These are phyloP conservation scores for Oryzias javanicus DNA, from an alignment of 2,113 vertebrate species.

Conservation along the genomic window DNA sequence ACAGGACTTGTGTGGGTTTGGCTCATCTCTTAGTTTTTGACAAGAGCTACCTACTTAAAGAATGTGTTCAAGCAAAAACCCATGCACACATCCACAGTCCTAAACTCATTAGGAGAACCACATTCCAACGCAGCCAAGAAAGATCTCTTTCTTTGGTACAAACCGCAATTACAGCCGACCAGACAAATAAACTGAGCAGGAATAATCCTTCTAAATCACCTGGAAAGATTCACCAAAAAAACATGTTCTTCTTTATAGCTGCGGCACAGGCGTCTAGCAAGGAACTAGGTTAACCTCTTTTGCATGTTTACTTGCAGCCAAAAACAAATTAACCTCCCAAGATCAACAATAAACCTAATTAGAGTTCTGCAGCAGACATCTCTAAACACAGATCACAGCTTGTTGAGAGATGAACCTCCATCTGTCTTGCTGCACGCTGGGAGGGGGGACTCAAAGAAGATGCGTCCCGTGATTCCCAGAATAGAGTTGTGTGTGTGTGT, in stretches of 20 bases:
- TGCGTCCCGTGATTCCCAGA: slow-evolving; percentile 34
- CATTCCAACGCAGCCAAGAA: slow-evolving; percentile 39
- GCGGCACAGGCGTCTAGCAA: slow-evolving; percentile 14
- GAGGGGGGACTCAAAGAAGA: slow-evolving; percentile 54
- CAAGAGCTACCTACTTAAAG: slow-evolving; percentile 59
- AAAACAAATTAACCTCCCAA: slow-evolving; percentile 74
- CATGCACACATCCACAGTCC: slow-evolving; percentile 40
- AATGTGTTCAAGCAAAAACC: slow-evolving; percentile 37
- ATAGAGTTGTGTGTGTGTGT: not conserved
- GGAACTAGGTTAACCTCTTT: slow-evolving; percentile 60
- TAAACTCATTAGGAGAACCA: slow-evolving; percentile 63
- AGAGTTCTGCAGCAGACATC: slow-evolving; percentile 63
- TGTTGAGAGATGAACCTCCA: slow-evolving; percentile 69
- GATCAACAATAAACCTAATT: slow-evolving; percentile 75
- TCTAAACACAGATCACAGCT: slow-evolving; percentile 72
- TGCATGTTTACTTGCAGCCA: slow-evolving; percentile 58
- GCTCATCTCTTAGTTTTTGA: slow-evolving; percentile 64
- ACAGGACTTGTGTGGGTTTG: slow-evolving; percentile 45
- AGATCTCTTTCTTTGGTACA: slow-evolving; percentile 41
- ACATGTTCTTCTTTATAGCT: slow-evolving; percentile 29
- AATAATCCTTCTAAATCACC: slow-evolving; percentile 65
- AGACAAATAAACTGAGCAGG: slow-evolving; percentile 46
- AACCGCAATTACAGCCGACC: slow-evolving; percentile 45
- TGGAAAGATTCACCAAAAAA: slow-evolving; percentile 47
- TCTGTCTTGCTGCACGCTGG: slow-evolving; percentile 65